These are phyloP conservation scores for Rhimphoctona megacephalus DNA, from an alignment of 2,888 invertebrate genomes.

Conservation along the genomic window DNA sequence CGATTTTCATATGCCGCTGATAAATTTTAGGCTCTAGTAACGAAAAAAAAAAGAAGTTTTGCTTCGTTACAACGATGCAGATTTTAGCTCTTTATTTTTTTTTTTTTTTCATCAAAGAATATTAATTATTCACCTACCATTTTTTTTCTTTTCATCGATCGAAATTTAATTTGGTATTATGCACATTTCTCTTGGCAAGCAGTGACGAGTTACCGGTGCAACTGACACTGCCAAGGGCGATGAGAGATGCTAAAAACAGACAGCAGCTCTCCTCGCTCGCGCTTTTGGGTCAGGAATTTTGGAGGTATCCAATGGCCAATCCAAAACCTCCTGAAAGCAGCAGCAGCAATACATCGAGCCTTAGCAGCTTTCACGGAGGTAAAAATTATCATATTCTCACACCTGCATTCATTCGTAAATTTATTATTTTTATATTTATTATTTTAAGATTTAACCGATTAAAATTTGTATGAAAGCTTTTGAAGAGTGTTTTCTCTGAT, in stretches of 20 bases:
- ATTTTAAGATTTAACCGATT: background rate
- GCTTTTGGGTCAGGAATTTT: conserved; percentile 94
- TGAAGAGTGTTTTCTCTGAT: no score
- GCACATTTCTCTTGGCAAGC: conserved; percentile 81
- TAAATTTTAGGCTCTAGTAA: background rate
- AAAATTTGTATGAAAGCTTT: background rate
- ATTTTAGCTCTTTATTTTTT: background rate
- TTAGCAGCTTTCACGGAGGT: conserved; percentile 88
- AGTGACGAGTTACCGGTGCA: conserved; percentile 97
- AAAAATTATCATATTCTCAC: conserved; percentile 37
- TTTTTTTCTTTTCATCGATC: background rate
- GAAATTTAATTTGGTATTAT: conserved; percentile 59
- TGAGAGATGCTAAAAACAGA: conserved; percentile 94
- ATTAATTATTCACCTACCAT: background rate
- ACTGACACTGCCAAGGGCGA: conserved; percentile 93
- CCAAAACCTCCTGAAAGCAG: conserved; percentile 86
- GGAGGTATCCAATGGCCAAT: conserved; percentile 92
- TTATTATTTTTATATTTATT: background rate
- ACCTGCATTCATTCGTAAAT: background rate
- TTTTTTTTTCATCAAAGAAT: background rate
- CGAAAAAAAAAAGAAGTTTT: background rate
- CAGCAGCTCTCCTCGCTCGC: conserved; percentile 96
- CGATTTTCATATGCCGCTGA: background rate
- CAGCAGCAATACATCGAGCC: conserved; percentile 81
- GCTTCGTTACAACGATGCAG: background rate